Base-by-base conservation (phyloP, 2,113 vertebrate species). In the Lasiurus cinereus region DNA sequence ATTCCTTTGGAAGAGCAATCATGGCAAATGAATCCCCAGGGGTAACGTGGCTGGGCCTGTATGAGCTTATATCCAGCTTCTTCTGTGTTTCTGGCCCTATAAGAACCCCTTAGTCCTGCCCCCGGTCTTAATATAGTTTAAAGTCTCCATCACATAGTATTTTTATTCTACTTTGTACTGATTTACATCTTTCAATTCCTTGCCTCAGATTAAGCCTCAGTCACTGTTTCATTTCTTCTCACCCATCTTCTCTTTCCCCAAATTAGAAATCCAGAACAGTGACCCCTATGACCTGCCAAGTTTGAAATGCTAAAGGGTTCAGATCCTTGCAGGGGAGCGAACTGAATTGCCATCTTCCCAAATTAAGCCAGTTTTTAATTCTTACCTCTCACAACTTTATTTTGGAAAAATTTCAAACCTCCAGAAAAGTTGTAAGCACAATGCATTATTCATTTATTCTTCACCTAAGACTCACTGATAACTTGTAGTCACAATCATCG, bases 141-240 rank as follows among this genome's bases (percentile, higher is more conserved):
- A 67, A 50, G 8, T 87, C 29, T 73, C 39, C 31, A 94, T 90
- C 19, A n/a, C 29, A 70, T 84, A 39, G 39, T 77, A 3, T 93
- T 67, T 95, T 66, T 83, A 74, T 76, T 88, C 73, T 94, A 66
- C 46, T 46, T 77, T 46, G 29, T 46, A 22, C 66, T 76, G n/a
- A 74, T 72, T 79, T 93, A 69, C 64, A 91, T 64, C 78, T 87
- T 91, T 83, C 50, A 70, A 59, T 93, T 91, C 50, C 43, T 88
- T 91, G 22, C 62, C 50, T 96, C 48, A 70, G 31, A 13, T 43
- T 77, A 96, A 96, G 31, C 54, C 36, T 92, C 76, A 29, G 66
- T 90, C 43, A 54, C 67, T 74, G 24, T 93, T 95, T 88, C 50
- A 8, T 84, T 85, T 91, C 78, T 94, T 92, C 72, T 90, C 27